Conservation (phyloP, 1,140 invertebrate species). For the Probaryconus sp. region DNA sequence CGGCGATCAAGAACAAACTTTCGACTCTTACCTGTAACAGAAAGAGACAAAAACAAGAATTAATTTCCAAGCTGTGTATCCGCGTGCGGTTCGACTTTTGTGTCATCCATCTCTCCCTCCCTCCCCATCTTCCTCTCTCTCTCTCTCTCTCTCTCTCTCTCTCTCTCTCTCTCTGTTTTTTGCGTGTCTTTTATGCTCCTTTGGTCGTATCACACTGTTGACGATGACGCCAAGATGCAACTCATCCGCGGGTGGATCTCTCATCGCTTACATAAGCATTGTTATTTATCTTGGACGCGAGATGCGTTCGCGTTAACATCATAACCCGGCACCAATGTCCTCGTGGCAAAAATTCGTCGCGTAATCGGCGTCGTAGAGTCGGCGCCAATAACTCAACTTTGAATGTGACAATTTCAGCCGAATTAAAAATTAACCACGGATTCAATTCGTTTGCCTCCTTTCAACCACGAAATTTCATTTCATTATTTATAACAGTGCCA, state of each 20-base stretch:
- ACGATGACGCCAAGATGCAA: slow-evolving; percentile 34
- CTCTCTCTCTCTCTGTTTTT: slow-evolving; percentile 16
- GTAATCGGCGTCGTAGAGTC: slow-evolving; percentile 39
- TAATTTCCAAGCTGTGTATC: slow-evolving; percentile 54
- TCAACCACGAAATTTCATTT: too few species aligned
- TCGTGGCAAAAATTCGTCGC: slow-evolving; percentile 50
- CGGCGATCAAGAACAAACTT: slow-evolving; percentile 57
- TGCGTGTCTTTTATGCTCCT: too few species aligned
- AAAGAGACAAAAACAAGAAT: slow-evolving; percentile 62
- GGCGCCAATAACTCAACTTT: slow-evolving; percentile 18
- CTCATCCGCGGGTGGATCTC: slow-evolving; percentile 47
- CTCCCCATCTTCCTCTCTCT: neutral
- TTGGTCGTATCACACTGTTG: slow-evolving; percentile 6
- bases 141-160: neutral
- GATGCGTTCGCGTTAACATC: slow-evolving; percentile 69
- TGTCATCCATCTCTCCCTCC: neutral
- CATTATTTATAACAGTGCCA: too few species aligned
- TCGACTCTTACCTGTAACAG: slow-evolving; percentile 70
- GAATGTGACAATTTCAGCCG: too few species aligned
- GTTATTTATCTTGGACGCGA: slow-evolving; percentile 71
- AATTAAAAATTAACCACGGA: too few species aligned
- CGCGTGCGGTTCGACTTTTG: slow-evolving; percentile 36
- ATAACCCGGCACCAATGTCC: slow-evolving; percentile 67
- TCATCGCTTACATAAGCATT: slow-evolving; percentile 69
- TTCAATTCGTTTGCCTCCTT: too few species aligned